Evolutionary conservation across 2,888 invertebrate species (phyloP), one percentile per base, ranked within the genome.

Genomic region (Pristionchus maxplancki): DNA sequence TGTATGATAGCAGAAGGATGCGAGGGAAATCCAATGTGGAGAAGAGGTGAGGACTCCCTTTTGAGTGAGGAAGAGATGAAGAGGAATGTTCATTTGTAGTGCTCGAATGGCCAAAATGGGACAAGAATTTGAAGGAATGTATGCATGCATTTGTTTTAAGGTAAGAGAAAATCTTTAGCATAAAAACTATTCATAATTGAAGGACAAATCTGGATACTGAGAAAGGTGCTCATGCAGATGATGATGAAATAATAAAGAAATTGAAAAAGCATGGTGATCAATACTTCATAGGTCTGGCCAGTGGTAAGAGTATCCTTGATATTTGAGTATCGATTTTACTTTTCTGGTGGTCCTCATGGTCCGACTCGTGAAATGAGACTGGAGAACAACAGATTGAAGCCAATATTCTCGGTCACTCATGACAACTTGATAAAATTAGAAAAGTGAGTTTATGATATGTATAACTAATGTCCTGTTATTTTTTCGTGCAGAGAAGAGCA

Each of bases 1-100:
- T 71, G 71, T 71, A 15, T 71, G 34, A 34, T 71, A 24, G 71
- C 71, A 37, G 71, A 71, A 37, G 71, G 71, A 40, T 71, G 71
- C 31, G 37, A 71, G 17, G 71, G 71, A 9, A 71, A 71, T 71
- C 71, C 37, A 3, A 71, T 37, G 0, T 71, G 71, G 71, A 71
- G 37, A 71, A 71, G 71, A 37, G 71, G 71, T 37, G 37, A 40
- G 37, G 3, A 6, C 4, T 4, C 24, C 58, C 31, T 34, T 67
- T 50, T 20, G 50, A n/a, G n/a, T n/a, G n/a, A n/a, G 44, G 44
- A 44, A 44, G 44, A 44, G 44, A 44, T 44, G 58, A 58, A 53
- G 9, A 58, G 58, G 20, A 9, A 8, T 20, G 53, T 1, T 58
- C 37, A 20, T 20, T 71, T 71, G 6, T 15, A 71, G 71, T 71